These are phyloP conservation scores for Oscheius sp. DNA, from an alignment of 2,888 invertebrate genomes.

Conservation along the genomic window DNA sequence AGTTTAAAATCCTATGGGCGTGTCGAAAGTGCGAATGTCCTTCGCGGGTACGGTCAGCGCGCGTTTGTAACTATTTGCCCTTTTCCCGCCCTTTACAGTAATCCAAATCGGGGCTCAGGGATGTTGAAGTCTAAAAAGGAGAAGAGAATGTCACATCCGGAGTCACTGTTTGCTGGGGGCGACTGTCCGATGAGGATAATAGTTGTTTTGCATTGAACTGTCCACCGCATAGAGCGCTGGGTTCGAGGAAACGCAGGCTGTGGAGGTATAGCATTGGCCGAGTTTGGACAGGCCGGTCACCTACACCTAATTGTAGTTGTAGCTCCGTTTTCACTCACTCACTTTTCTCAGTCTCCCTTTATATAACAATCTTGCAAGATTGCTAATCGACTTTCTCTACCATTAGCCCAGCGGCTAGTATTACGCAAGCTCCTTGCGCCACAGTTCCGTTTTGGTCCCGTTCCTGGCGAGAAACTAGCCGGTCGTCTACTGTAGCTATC, in stretches of 20 bases:
- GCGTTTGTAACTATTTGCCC: conserved; percentile 27
- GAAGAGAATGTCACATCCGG: conserved; percentile 12
- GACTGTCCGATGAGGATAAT: conserved; percentile 30
- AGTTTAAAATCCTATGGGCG: conserved; percentile 4
- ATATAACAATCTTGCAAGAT: neutral
- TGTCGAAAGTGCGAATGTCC: conserved; percentile 18
- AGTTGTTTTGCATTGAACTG: conserved; percentile 30
- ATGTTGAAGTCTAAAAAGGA: neutral
- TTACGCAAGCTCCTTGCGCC: conserved; percentile 28
- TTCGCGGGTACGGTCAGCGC: conserved; percentile 21
- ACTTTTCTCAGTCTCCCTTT: neutral
- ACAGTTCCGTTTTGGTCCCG: conserved; percentile 29
- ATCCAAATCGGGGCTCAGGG: neutral
- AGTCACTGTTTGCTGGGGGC: conserved; percentile 19
- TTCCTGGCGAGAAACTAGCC: conserved; percentile 27
- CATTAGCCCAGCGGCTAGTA: conserved; percentile 24
- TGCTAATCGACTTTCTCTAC: conserved; percentile 12
- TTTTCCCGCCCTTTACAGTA: conserved; percentile 11
- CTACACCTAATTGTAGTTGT: neutral
- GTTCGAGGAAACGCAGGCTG: conserved; percentile 9
- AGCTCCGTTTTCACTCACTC: neutral
- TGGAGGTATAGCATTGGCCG: conserved; percentile 25
- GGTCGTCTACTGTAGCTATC: conserved; percentile 22
- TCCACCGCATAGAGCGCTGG: conserved; percentile 14
- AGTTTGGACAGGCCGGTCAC: conserved; percentile 25